These are phyloP conservation scores for Scylla paramamosain DNA, from an alignment of 1,140 invertebrate species.

Conservation along the genomic window DNA sequence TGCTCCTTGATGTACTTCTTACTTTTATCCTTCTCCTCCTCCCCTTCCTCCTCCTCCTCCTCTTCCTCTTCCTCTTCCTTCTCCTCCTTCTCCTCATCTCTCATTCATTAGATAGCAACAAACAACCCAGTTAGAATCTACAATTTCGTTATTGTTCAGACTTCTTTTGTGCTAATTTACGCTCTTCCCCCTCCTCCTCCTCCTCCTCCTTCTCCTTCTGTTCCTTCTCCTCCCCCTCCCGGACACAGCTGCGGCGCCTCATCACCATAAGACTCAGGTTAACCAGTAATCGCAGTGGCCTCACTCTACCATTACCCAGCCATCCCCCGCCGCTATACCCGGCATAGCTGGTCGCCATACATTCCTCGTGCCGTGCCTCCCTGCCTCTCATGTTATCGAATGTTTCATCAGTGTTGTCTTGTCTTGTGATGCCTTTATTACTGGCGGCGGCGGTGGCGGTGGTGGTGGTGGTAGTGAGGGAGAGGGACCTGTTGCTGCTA, in stretches of 20 bases:
- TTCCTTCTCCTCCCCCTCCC: neutral
- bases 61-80: neutral
- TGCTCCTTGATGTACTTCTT: neutral
- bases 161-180: neutral
- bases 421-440: neutral
- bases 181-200: neutral
- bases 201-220: neutral
- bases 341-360: neutral
- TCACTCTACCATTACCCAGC: neutral
- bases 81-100: constrained; percentile 21
- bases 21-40: neutral
- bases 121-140: too few relatives aligned
- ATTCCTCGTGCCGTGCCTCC: neutral
- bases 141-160: too few relatives aligned
- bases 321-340: neutral
- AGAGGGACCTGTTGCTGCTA: too few relatives aligned
- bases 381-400: neutral
- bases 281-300: neutral
- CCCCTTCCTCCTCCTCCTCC: neutral
- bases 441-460: too few relatives aligned
- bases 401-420: neutral
- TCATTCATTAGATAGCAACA: neutral
- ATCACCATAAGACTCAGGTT: neutral
- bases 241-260: neutral
- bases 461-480: too few relatives aligned